A percentile compares a stretch with the other conserved stretches of the same genome.
phyloP scores from a whole-genome alignment of 2,797 vertebrate genomes.

The Catharus ustulatus region DNA sequence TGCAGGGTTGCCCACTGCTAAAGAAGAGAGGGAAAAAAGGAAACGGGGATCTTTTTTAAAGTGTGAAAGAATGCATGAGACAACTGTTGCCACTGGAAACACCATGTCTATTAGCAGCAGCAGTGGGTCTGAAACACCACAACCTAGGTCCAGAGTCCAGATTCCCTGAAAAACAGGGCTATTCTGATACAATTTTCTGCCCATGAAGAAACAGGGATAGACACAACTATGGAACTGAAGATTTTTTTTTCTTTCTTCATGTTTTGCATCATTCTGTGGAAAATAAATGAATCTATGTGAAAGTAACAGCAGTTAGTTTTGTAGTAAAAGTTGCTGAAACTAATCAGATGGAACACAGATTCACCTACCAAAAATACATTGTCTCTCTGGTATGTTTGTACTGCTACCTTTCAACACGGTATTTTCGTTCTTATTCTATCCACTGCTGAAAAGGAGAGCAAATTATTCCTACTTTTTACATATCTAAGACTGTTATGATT shows the following conservation, averaged over 20 bases:
- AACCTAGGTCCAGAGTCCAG: background rate
- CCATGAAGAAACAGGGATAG: background rate
- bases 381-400: background rate
- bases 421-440: background rate
- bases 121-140: background rate
- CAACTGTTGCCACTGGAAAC: conserved; percentile 64
- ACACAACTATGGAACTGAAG: background rate
- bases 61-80: conserved; percentile 70
- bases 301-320: background rate
- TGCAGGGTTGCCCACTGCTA: conserved; percentile 78
- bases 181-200: background rate
- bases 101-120: conserved; percentile 49
- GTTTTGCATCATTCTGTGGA: background rate
- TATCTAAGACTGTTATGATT: background rate
- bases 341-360: background rate
- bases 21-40: conserved; percentile 72
- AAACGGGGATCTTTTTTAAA: conserved; percentile 72
- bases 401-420: background rate
- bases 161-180: background rate
- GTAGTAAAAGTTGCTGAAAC: background rate
- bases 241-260: background rate
- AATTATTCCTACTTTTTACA: conserved; percentile 1
- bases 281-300: background rate
- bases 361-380: background rate
- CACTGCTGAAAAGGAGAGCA: background rate